Base-by-base conservation (phyloP, 2,888 invertebrate genomes). In the Ommatoiulus sabulosus region DNA sequence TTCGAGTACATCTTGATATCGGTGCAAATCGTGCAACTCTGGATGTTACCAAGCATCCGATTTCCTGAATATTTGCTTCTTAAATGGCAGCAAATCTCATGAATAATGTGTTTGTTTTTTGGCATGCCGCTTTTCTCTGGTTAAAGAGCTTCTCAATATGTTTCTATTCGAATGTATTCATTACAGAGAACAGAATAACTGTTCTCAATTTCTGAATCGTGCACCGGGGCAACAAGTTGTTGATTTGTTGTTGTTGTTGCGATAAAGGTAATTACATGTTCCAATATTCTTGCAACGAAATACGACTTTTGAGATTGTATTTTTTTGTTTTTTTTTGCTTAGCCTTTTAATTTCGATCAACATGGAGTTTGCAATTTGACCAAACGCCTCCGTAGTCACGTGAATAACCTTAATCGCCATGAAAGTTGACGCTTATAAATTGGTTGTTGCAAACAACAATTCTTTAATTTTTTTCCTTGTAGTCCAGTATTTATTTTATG, bases 1-100 rank as follows among this genome's bases (percentile, higher is more conserved):
- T 80, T 80, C 80, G 80, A 80, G 80, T 80, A 80, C 80, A 80
- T 80, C 80, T 80, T 80, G 80, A 80, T 80, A 80, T 80, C 80
- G 80, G 35, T 35, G 24, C 12, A 35, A 80, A 35, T 80, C 80
- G 80, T 80, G 80, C 80, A 35, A 80, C 80, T 35, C 80, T 80
- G 15, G 35, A 80, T 35, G 80, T 80, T 80, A 35, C 4, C 80
- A 80, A 80, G 80, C 80, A 80, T 80, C 80, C 80, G 80, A 80
- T 80, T 80, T 80, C 80, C 80, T 80, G 80, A 80, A 80, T 80
- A 80, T 80, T 35, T 80, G 24, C 35, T 80, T 80, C 80, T 80
- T 80, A 35, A 35, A 80, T 80, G 80, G 24, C 24, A 12, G 35
- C 12, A 8, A 80, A 80, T 80, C 24, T 24, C 24, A 24, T 72